Conservation (phyloP, 2,888 invertebrate genomes). For the Zygogramma bicolorata region DNA sequence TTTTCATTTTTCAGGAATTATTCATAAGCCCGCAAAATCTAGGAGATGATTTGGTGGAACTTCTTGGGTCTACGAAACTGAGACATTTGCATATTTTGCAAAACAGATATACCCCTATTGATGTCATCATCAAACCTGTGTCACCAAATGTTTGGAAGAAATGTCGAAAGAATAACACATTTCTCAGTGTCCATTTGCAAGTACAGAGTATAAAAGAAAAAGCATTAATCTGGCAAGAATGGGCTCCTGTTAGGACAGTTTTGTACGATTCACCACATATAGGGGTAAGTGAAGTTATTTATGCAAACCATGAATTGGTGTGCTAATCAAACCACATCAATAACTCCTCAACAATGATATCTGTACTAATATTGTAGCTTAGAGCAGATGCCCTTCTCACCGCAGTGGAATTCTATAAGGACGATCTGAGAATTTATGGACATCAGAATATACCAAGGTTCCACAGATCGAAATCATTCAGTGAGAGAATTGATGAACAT, state of each 20-base stretch:
- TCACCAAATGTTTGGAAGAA: slow-evolving; percentile 67
- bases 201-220: slow-evolving; percentile 73
- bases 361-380: slow-evolving; percentile 61
- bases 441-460: slow-evolving; percentile 77
- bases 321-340: slow-evolving; percentile 12
- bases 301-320: neutral
- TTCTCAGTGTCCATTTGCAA: slow-evolving; percentile 77
- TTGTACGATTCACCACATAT: slow-evolving; percentile 75
- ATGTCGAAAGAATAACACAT: slow-evolving; percentile 71
- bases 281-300: slow-evolving; percentile 63
- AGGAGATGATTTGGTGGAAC: slow-evolving; percentile 77
- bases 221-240: slow-evolving; percentile 76
- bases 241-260: slow-evolving; percentile 77
- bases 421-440: slow-evolving; percentile 75
- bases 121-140: slow-evolving; percentile 69
- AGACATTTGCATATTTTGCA: slow-evolving; percentile 80
- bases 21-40: slow-evolving; percentile 16
- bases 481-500: slow-evolving; percentile 77
- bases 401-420: slow-evolving; percentile 73
- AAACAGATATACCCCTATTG: slow-evolving; percentile 76
- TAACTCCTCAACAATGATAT: neutral
- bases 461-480: slow-evolving; percentile 75
- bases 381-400: slow-evolving; percentile 69
- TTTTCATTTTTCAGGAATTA: neutral
- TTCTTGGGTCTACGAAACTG: slow-evolving; percentile 75